Conservation (phyloP, 2,797 vertebrate species). For the Momotus momota region DNA sequence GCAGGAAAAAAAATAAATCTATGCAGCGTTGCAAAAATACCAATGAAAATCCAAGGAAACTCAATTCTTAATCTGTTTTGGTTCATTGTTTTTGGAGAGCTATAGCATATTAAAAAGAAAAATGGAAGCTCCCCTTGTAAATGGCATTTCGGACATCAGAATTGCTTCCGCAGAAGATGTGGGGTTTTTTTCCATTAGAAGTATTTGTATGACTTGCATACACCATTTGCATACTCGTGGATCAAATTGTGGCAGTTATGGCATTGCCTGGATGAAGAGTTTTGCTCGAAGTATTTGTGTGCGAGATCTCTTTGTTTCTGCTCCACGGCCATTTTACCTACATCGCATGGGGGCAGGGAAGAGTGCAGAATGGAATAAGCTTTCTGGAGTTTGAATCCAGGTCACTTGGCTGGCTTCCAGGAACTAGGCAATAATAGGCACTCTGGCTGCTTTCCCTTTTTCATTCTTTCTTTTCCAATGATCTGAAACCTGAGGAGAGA, state of each 20-base stretch:
- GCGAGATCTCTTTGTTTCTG: conserved; percentile 59
- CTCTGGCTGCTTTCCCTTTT: conserved; percentile 68
- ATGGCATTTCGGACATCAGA: neutral
- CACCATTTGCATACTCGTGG: neutral
- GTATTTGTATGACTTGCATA: neutral
- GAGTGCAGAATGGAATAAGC: conserved; percentile 63
- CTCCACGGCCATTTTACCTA: conserved; percentile 66
- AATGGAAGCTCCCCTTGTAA: neutral
- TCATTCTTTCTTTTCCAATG: conserved; percentile 65
- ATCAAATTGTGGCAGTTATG: neutral
- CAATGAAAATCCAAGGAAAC: neutral
- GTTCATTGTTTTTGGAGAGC: neutral
- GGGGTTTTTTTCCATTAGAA: neutral
- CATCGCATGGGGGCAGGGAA: conserved; percentile 42
- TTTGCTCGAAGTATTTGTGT: conserved; percentile 24
- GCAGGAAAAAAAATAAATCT: neutral
- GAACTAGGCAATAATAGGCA: conserved; percentile 60
- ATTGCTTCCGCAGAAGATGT: neutral
- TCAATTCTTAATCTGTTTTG: neutral
- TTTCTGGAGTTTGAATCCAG: conserved; percentile 78
- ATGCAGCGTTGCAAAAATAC: neutral
- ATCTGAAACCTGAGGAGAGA: conserved; percentile 65
- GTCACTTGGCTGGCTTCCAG: conserved; percentile 72
- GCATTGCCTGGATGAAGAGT: neutral
- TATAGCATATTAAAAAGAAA: neutral